Conservation (phyloP, 2,888 invertebrate genomes). For the Heliconius erato region DNA sequence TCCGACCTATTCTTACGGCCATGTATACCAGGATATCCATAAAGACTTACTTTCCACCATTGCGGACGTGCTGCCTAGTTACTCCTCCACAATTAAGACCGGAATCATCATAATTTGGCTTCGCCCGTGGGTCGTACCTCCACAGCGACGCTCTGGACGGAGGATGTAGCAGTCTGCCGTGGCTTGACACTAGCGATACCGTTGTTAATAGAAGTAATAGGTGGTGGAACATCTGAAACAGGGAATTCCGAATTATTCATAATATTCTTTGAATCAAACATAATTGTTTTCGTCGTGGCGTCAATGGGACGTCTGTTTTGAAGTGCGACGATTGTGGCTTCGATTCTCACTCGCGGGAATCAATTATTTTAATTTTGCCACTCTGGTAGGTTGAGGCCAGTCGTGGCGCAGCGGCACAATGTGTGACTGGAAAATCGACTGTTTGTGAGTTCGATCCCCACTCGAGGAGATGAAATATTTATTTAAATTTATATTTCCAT, state of each 20-base stretch:
- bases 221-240: conserved; percentile 64
- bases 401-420: too few species aligned
- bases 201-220: conserved; percentile 53
- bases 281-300: too few species aligned
- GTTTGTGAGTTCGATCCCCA: too few species aligned
- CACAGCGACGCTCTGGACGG: conserved; percentile 93
- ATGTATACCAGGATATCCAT: neutral
- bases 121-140: conserved; percentile 92
- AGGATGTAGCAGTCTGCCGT: conserved; percentile 91
- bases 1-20: neutral
- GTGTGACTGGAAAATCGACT: too few species aligned
- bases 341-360: too few species aligned
- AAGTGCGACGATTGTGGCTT: too few species aligned
- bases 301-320: too few species aligned
- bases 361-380: too few species aligned
- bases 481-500: too few species aligned
- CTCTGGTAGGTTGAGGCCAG: too few species aligned
- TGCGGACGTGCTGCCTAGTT: conserved; percentile 90
- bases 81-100: conserved; percentile 94
- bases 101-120: conserved; percentile 93
- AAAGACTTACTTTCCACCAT: conserved; percentile 87
- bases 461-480: too few species aligned
- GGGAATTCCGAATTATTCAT: neutral
- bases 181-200: conserved; percentile 69
- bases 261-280: neutral